Percentiles rank a stretch among this genome's conserved stretches.
Evolutionary conservation across 2,888 invertebrate genomes (phyloP).

Genomic region (Ceriagrion tenellum): DNA sequence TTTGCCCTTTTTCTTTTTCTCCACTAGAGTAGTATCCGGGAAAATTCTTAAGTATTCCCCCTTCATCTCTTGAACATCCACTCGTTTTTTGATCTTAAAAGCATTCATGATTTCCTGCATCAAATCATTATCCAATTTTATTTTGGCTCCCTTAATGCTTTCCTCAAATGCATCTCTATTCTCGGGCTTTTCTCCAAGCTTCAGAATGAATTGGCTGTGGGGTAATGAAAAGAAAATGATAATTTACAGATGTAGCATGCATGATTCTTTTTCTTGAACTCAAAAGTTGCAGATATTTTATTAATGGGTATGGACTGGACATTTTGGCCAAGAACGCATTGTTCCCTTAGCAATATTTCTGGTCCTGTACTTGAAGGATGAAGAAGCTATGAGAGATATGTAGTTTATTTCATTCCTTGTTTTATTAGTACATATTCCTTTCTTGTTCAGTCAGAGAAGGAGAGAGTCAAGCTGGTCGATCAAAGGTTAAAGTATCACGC

Average conservation of each 20-base stretch:
- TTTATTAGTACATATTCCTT: too few relatives aligned
- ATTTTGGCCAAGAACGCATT: too few relatives aligned
- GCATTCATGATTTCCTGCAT: conserved; percentile 75
- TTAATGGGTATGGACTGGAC: too few relatives aligned
- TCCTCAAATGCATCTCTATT: conserved; percentile 74
- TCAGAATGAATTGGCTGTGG: conserved; percentile 71
- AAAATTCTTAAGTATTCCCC: conserved; percentile 77
- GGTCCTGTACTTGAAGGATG: too few relatives aligned
- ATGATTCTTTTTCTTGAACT: too few relatives aligned
- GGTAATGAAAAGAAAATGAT: conserved; percentile 2
- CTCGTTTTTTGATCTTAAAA: conserved; percentile 75
- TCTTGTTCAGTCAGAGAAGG: too few relatives aligned
- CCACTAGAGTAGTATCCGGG: conserved; percentile 76
- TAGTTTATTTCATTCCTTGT: too few relatives aligned
- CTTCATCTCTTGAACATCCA: conserved; percentile 76
- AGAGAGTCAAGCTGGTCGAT: too few relatives aligned
- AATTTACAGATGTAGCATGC: neutral
- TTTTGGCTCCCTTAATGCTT: conserved; percentile 75
- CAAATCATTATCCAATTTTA: conserved; percentile 76
- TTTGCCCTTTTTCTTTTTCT: conserved; percentile 74
- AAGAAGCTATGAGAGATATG: too few relatives aligned
- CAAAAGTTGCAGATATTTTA: too few relatives aligned
- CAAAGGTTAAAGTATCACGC: too few relatives aligned
- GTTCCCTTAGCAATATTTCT: too few relatives aligned
- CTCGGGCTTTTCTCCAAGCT: conserved; percentile 72